A percentile compares a stretch with the other conserved stretches of the same genome.
phyloP scores from a whole-genome alignment of 1,140 invertebrate species.

The Dryas iulia region DNA sequence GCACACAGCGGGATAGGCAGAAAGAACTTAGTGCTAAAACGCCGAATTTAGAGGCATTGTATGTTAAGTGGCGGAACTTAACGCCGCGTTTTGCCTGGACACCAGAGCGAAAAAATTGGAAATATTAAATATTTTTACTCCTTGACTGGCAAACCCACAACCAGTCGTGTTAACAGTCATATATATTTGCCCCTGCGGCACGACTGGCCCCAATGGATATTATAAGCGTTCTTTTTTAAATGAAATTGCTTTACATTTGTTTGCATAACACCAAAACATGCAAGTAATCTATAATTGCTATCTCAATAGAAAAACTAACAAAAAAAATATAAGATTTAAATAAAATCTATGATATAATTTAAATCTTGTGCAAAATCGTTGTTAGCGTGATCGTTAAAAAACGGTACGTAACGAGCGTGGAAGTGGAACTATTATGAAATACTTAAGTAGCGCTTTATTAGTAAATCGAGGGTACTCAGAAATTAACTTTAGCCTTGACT shows the following conservation, averaged over 20 bases:
- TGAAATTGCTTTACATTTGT: neutral
- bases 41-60: too few relatives aligned
- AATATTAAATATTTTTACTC: too few relatives aligned
- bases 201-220: too few relatives aligned
- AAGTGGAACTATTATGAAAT: slow-evolving; percentile 12
- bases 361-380: neutral
- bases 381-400: neutral
- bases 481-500: slow-evolving; percentile 25
- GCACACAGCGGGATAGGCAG: too few relatives aligned
- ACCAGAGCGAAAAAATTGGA: too few relatives aligned
- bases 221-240: too few relatives aligned
- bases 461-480: slow-evolving; percentile 24
- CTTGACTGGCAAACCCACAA: too few relatives aligned
- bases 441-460: slow-evolving; percentile 28
- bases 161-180: too few relatives aligned
- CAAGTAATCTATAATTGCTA: neutral
- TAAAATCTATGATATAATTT: neutral
- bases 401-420: neutral
- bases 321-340: neutral
- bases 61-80: too few relatives aligned
- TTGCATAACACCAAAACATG: neutral
- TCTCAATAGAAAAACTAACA: neutral
- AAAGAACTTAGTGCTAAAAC: too few relatives aligned
- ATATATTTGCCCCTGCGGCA: too few relatives aligned
- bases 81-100: too few relatives aligned